These are phyloP conservation scores for Coremacera marginata DNA, from an alignment of 2,888 invertebrate genomes.

Conservation along the genomic window DNA sequence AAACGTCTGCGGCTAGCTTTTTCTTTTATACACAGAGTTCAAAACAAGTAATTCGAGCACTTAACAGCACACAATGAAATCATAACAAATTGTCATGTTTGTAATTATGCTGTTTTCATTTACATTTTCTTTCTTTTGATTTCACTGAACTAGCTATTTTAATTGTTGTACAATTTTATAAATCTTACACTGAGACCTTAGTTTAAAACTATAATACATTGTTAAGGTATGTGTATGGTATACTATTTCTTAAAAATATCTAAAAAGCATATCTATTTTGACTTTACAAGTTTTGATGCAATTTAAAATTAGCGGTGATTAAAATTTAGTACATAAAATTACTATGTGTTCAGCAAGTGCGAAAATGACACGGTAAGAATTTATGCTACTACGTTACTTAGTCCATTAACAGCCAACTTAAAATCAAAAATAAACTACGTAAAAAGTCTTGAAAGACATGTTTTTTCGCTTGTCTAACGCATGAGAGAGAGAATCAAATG, in stretches of 20 bases:
- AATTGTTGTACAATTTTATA: background rate
- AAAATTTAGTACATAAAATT: too few species aligned
- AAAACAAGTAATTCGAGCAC: slow-evolving; percentile 1
- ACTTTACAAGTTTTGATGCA: too few species aligned
- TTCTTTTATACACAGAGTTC: slow-evolving; percentile 2
- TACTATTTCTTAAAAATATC: too few species aligned
- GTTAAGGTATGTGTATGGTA: too few species aligned
- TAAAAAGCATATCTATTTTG: too few species aligned
- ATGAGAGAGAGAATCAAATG: slow-evolving; percentile 21
- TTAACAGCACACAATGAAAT: slow-evolving; percentile 2
- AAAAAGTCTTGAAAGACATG: slow-evolving; percentile 26
- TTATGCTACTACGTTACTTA: too few species aligned
- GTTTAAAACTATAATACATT: background rate
- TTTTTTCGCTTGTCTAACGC: slow-evolving; percentile 19
- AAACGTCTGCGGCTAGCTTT: background rate
- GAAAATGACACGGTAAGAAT: too few species aligned
- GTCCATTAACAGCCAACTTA: background rate
- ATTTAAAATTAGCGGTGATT: too few species aligned
- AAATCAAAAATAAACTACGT: background rate
- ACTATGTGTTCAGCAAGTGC: too few species aligned
- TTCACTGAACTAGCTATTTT: background rate
- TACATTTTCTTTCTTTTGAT: slow-evolving; percentile 8
- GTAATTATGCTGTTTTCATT: slow-evolving; percentile 11
- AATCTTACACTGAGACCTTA: background rate
- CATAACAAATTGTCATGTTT: slow-evolving; percentile 20